phyloP scores from a whole-genome alignment of 2,888 invertebrate genomes.

The Trichogramma dendrolimi region DNA sequence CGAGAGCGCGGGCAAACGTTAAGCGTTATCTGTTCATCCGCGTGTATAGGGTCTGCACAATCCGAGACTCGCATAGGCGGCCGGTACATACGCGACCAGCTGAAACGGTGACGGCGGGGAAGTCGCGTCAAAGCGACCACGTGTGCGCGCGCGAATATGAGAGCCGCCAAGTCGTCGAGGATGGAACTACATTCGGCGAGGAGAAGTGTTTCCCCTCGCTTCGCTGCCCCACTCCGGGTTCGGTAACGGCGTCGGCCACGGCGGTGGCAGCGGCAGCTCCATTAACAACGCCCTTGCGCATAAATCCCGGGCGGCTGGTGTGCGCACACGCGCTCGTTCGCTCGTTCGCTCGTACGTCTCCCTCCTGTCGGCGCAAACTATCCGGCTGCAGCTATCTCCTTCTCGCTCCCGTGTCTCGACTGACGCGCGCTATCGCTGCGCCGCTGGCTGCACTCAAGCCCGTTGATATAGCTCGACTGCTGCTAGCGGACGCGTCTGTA shows the following conservation, averaged over 20 bases:
- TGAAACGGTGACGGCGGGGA: constrained; percentile 9
- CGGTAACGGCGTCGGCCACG: no score
- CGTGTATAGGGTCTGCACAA: neutral
- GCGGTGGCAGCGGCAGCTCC: constrained; percentile 38
- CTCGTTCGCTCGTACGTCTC: constrained; percentile 24
- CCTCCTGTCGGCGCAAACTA: constrained; percentile 22
- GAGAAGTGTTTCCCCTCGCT: constrained; percentile 15
- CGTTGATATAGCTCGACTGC: neutral
- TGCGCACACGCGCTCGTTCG: constrained; percentile 30
- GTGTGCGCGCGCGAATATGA: constrained; percentile 19
- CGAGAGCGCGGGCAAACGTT: no score
- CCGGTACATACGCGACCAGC: constrained; percentile 11
- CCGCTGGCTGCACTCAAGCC: neutral
- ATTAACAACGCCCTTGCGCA: constrained; percentile 54
- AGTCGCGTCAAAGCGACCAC: neutral
- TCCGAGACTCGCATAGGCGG: neutral
- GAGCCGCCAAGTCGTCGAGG: constrained; percentile 3
- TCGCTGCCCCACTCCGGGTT: constrained; percentile 31
- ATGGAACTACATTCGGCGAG: neutral
- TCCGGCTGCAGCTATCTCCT: constrained; percentile 24
- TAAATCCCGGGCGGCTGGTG: constrained; percentile 47
- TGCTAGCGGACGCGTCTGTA: neutral
- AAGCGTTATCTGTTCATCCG: neutral
- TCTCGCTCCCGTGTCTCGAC: constrained; percentile 27
- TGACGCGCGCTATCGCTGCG: constrained; percentile 31